phyloP scores from a whole-genome alignment of 2,113 vertebrate species.

The Amblyornis subalaris region DNA sequence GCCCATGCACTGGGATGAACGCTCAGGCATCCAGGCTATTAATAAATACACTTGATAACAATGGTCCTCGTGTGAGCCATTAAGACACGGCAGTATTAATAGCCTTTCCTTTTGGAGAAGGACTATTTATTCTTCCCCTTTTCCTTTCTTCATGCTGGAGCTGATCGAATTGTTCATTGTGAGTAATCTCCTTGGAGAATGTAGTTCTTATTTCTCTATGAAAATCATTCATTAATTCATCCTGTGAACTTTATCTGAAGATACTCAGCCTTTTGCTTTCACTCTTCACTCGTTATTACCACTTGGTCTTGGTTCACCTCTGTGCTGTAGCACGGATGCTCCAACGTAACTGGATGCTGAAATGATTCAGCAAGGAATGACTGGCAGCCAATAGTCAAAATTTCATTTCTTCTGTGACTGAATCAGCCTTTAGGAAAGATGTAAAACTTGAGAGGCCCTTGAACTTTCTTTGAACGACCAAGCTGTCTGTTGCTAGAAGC shows the following conservation, averaged over 20 bases:
- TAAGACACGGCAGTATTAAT: conserved; percentile 44
- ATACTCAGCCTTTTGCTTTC: neutral
- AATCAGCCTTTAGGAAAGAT: neutral
- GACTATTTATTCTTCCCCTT: conserved; percentile 36
- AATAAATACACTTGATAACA: conserved; percentile 51
- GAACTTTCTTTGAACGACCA: neutral
- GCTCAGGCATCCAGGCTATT: conserved; percentile 1
- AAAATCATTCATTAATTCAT: conserved; percentile 41
- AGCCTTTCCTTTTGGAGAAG: conserved; percentile 45
- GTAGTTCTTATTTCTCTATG: neutral
- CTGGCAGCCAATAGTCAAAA: neutral
- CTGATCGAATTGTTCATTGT: conserved; percentile 27
- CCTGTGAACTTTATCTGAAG: conserved; percentile 1
- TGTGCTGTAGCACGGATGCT: rapidly evolving
- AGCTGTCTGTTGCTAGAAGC: neutral
- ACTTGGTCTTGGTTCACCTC: neutral
- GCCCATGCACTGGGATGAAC: neutral
- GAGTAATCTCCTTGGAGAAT: conserved; percentile 44
- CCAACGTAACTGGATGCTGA: neutral
- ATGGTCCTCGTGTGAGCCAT: conserved; percentile 35
- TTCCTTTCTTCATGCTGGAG: conserved; percentile 25
- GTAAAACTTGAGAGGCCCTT: neutral
- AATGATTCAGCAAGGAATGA: neutral
- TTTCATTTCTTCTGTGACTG: neutral
- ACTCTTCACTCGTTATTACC: neutral